Percentiles rank a stretch among this genome's conserved stretches.
Conservation (phyloP, 2,888 invertebrate genomes). For the Lepidonotus clava region DNA sequence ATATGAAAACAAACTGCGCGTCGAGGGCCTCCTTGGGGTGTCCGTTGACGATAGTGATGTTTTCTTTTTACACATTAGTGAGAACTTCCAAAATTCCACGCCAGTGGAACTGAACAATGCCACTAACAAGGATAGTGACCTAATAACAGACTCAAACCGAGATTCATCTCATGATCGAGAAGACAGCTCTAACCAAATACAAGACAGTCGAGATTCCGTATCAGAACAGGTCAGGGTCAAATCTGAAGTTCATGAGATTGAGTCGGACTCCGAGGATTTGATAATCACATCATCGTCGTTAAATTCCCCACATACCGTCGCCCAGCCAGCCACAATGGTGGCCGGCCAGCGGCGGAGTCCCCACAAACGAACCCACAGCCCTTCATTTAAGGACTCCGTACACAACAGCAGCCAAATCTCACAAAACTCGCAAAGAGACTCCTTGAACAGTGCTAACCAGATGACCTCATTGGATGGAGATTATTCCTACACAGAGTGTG, state of each 20-base stretch:
- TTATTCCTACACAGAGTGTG: background rate
- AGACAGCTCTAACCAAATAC: background rate
- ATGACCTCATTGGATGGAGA: background rate
- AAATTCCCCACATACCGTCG: slow-evolving; percentile 18
- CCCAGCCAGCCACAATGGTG: slow-evolving; percentile 14
- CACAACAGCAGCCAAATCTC: slow-evolving; percentile 1
- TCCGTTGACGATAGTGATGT: slow-evolving; percentile 55
- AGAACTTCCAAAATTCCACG: slow-evolving; percentile 20
- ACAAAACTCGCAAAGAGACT: background rate
- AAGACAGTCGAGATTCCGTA: background rate
- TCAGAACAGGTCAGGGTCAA: background rate
- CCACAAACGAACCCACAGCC: slow-evolving; percentile 5
- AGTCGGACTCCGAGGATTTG: background rate
- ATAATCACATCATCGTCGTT: background rate
- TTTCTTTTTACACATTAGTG: slow-evolving; percentile 58
- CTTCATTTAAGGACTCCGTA: background rate
- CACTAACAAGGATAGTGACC: background rate
- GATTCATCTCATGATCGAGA: background rate
- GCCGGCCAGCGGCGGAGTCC: slow-evolving; percentile 30
- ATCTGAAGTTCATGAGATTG: background rate
- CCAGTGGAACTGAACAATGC: background rate
- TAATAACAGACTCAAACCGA: background rate
- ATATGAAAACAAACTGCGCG: slow-evolving; percentile 49
- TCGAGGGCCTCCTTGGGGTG: slow-evolving; percentile 59
- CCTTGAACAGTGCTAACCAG: slow-evolving; percentile 3